Base-by-base conservation (phyloP, 2,113 vertebrate species). In the Ptilonorhynchus violaceus region DNA sequence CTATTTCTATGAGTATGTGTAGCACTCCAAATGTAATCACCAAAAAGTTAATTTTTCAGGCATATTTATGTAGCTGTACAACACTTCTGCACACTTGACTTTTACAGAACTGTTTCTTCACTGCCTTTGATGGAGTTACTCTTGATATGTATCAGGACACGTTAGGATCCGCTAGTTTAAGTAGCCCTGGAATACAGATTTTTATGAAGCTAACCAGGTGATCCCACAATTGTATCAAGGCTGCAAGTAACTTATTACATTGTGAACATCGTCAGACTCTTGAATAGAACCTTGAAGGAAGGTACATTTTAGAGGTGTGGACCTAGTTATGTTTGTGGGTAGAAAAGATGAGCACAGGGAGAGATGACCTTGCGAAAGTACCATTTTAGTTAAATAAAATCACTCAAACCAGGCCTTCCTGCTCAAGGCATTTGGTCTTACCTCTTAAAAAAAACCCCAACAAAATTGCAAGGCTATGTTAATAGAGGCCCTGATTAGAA, bases 321-420 rank as follows among this genome's bases (percentile, higher is more conserved):
- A 88, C 83, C 37, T 74, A 56, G 18, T 75, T 70, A 25, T 42
- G 72, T 88, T 91, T 90, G 68, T 69, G 76, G 73, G 46, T 84
- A 87, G 68, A 86, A 96, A 88, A 89, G 50, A 83, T 53, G 92
- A 96, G 49, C 44, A 37, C 49, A 85, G 39, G 33, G 20, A 91
- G 70, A 70, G 44, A 63, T 82, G 75, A 95, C 77, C 35, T 93
- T 94, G 75, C 46, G 75, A 75, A 84, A 55, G 11, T 49, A 87
- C 12, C 35, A 90, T 89, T 92, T 85, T 42, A 50, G 70, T 92
- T 56, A 92, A 93, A 94, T 92, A 72, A 66, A 94, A 92, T 88
- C 63, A 91, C 60, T 91, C 25, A 94, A 92, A 85, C 44, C 58
- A 96, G 46, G 75, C 70, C 73, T 53, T 85, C 7, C 22, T 5